phyloP scores from a whole-genome alignment of 2,113 vertebrate genomes.

The cat (Felis catus) region DNA sequence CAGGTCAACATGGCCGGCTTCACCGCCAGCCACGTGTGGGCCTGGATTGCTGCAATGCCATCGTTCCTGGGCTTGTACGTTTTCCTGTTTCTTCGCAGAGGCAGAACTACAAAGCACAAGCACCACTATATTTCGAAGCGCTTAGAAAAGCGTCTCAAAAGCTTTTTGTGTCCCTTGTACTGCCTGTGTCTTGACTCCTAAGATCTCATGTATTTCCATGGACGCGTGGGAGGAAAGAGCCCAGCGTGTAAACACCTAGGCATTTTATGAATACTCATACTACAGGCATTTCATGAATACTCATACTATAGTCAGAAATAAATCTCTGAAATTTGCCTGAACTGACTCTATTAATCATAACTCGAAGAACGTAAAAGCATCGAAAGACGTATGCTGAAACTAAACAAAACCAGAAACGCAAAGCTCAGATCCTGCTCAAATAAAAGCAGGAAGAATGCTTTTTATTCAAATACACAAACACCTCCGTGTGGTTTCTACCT shows the following conservation, averaged over 20 bases:
- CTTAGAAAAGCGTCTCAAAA: not conserved
- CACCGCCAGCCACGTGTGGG: fast-evolving
- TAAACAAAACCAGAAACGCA: not conserved
- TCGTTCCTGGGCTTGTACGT: fast-evolving
- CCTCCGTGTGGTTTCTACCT: fast-evolving
- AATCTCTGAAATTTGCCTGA: fast-evolving
- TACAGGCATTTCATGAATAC: too few species aligned
- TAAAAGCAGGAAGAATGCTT: not conserved
- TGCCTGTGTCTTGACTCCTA: not conserved
- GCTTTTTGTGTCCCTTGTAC: not conserved
- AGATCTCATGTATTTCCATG: not conserved
- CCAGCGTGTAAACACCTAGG: fast-evolving
- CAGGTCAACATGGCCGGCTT: fast-evolving
- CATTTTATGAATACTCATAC: fast-evolving
- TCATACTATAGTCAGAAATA: fast-evolving
- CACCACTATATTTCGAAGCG: not conserved
- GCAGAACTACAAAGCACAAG: too few species aligned
- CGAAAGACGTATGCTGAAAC: not conserved
- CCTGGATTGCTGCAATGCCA: fast-evolving
- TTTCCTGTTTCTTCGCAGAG: fast-evolving
- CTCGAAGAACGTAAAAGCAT: fast-evolving
- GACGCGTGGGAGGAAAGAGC: fast-evolving
- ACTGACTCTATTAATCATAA: not conserved
- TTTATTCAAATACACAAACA: fast-evolving
- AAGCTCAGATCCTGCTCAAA: too few species aligned